phyloP scores from a whole-genome alignment of 1,140 invertebrate genomes.

The Heliconius hermathena region DNA sequence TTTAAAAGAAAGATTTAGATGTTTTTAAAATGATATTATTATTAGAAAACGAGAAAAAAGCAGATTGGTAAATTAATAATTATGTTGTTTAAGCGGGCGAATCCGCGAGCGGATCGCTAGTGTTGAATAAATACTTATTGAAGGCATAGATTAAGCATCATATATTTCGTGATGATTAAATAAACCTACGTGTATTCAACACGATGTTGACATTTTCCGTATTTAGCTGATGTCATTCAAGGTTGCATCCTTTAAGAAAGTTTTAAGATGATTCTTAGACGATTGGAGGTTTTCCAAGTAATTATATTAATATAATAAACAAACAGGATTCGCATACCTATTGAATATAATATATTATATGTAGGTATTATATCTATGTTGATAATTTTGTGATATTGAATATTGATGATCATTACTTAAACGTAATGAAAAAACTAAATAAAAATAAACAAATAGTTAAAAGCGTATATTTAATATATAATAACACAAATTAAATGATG shows the following conservation, averaged over 20 bases:
- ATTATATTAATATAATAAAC: slow-evolving; percentile 1
- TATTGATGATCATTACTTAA: too few species aligned
- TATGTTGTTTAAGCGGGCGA: too few species aligned
- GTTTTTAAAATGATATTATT: too few species aligned
- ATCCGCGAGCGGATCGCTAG: not conserved
- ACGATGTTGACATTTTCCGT: not conserved
- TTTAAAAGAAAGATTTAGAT: too few species aligned
- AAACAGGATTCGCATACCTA: not conserved
- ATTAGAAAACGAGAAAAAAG: too few species aligned
- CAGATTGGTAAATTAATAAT: too few species aligned
- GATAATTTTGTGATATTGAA: too few species aligned
- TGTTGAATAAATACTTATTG: not conserved
- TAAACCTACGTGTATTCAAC: not conserved
- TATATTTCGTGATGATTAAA: not conserved
- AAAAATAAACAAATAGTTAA: too few species aligned
- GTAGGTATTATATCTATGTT: not conserved
- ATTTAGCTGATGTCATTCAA: slow-evolving; percentile 9
- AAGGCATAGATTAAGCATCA: not conserved
- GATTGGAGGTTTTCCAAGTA: not conserved
- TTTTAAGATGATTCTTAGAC: not conserved
- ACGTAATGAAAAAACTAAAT: too few species aligned
- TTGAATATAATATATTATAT: not conserved
- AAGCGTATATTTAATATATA: too few species aligned
- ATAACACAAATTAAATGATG: too few species aligned
- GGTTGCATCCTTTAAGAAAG: slow-evolving; percentile 1